Base-by-base conservation (phyloP, 2,888 invertebrate species). In the Chymomyza fuscimana region DNA sequence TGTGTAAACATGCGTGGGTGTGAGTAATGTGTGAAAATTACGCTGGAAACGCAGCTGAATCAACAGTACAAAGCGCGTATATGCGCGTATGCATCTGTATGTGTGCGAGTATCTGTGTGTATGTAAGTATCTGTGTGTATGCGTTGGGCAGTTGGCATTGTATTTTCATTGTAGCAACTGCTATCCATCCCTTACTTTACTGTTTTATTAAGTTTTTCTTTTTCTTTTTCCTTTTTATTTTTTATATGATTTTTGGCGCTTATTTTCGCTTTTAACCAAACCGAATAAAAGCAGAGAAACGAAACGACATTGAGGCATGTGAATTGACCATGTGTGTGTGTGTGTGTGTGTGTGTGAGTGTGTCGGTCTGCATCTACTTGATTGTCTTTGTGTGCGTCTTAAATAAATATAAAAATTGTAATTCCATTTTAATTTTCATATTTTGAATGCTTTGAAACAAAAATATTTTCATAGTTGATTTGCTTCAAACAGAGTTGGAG, bases 391-490 rank as follows among this genome's bases (percentile, higher is more conserved):
- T 52, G 16, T n/a, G 52, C 19, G 52, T 52, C 1, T 52, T 19
- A 19, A 52, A 19, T 52, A 40, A 40, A 40, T 40, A 40, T 40
- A 40, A 10, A 40, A 22, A 59, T 22, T 69, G 50, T 78, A 80
- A 78, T 75, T 76, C 54, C 67, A 78, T 75, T 78, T 67, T 65
- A 78, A 74, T 72, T 80, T 74, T 16, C 80, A 80, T 66, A 80
- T 77, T 74, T 52, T 71, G 69, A 61, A 59, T 72, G 63, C 56
- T 32, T 10, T 51, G 56, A 5, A 58, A 32, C 9, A 32, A 50
- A 69, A 73, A 74, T 67, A 66, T 75, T 75, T 72, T 68, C 61
- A 22, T 52, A 10, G 10, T n/a, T 52, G 16, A 52, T 52, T 52
- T 52, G 52, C 52, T 9, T 52, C 19, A 16, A n/a, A 5, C 52